Conservation (phyloP, 2,113 vertebrate species). For the Elephas maximus region DNA sequence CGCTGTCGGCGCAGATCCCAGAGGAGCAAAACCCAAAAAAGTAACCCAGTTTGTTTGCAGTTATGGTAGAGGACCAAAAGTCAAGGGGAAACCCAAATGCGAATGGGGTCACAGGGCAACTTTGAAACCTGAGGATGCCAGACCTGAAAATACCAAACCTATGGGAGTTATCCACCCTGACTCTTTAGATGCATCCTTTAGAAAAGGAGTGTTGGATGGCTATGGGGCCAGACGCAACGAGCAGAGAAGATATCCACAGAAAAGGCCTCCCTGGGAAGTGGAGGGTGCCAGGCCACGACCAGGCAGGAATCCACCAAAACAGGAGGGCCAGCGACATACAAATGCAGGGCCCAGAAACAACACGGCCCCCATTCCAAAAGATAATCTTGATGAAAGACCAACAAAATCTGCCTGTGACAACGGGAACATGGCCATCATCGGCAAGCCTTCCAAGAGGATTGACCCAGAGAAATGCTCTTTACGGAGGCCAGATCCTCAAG, state of each 20-base stretch:
- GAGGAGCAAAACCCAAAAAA: constrained; percentile 92
- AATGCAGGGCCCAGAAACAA: constrained; percentile 82
- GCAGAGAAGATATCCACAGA: constrained; percentile 86
- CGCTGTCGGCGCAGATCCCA: constrained; percentile 85
- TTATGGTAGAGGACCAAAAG: constrained; percentile 87
- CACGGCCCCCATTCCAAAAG: constrained; percentile 83
- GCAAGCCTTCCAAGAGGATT: constrained; percentile 78
- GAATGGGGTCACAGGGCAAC: constrained; percentile 86
- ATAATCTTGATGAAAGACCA: constrained; percentile 86
- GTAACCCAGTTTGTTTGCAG: constrained; percentile 83
- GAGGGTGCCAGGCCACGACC: constrained; percentile 88
- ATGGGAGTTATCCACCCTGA: constrained; percentile 86
- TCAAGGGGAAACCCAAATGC: constrained; percentile 87
- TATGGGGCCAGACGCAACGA: constrained; percentile 85
- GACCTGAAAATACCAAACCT: constrained; percentile 85
- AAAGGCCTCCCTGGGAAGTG: constrained; percentile 87
- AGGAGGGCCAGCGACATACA: constrained; percentile 86
- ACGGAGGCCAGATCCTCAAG: constrained; percentile 89
- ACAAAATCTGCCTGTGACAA: constrained; percentile 80
- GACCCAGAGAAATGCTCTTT: constrained; percentile 85
- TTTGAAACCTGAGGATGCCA: constrained; percentile 86
- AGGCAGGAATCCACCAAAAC: constrained; percentile 88
- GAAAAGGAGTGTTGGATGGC: constrained; percentile 85
- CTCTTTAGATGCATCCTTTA: constrained; percentile 86
- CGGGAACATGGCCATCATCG: constrained; percentile 78